These are phyloP conservation scores for Dromius quadrimaculatus DNA, from an alignment of 2,888 invertebrate genomes.

Conservation along the genomic window DNA sequence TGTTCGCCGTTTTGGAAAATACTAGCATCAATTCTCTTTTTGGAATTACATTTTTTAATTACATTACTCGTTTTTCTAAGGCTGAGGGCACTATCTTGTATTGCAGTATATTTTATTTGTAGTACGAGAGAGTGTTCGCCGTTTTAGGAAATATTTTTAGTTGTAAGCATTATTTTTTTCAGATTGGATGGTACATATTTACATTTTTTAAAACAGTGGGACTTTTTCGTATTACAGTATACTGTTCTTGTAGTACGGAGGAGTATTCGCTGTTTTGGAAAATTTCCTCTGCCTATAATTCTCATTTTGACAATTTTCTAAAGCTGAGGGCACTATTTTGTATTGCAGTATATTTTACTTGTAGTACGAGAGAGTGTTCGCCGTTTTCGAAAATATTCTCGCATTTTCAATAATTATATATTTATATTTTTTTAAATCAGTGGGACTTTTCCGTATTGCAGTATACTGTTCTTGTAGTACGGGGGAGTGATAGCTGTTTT, in stretches of 20 bases:
- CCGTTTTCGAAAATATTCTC: slow-evolving; percentile 9
- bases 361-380: slow-evolving; percentile 28
- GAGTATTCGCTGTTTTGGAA: background rate
- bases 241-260: background rate
- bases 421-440: too few species aligned
- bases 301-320: background rate
- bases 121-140: slow-evolving; percentile 3
- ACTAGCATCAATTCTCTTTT: too few species aligned
- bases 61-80: background rate
- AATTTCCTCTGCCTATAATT: too few species aligned
- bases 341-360: background rate
- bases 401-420: background rate
- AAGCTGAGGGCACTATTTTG: background rate
- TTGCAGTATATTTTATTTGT: slow-evolving; percentile 1
- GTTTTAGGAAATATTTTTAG: background rate
- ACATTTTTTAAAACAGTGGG: background rate
- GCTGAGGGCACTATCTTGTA: background rate
- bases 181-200: background rate
- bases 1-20: background rate
- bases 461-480: too few species aligned
- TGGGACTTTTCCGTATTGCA: too few species aligned
- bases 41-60: slow-evolving; percentile 7
- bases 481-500: too few species aligned
- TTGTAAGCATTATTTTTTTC: slow-evolving; percentile 1
- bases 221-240: too few species aligned